phyloP scores from a whole-genome alignment of 2,888 invertebrate species.

The Limnephilus lunatus region DNA sequence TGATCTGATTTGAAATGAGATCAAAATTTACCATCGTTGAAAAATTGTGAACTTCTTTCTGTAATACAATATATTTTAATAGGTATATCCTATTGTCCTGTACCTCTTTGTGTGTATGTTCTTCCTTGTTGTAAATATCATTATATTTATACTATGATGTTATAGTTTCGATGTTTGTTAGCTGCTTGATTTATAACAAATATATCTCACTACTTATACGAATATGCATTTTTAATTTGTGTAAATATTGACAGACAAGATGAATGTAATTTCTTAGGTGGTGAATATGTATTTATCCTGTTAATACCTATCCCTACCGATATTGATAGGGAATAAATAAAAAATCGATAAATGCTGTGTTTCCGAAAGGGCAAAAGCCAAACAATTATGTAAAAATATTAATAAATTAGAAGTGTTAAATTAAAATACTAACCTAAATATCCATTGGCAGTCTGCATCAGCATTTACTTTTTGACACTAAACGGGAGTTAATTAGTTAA shows the following conservation, averaged over 20 bases:
- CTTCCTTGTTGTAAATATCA: slow-evolving; percentile 42
- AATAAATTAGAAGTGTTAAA: no score
- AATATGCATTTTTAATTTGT: background rate
- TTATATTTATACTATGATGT: slow-evolving; percentile 28
- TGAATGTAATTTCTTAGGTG: background rate
- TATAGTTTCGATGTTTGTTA: slow-evolving; percentile 52
- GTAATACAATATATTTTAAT: background rate
- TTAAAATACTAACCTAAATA: no score
- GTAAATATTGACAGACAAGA: background rate
- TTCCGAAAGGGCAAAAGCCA: no score
- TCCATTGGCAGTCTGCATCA: no score
- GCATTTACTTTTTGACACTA: no score
- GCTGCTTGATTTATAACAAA: slow-evolving; percentile 50
- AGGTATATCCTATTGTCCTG: background rate
- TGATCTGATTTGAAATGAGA: background rate
- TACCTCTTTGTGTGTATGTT: background rate
- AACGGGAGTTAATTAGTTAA: no score
- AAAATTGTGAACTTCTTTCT: background rate
- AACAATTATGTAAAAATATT: no score
- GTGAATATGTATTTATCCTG: background rate
- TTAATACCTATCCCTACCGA: no score
- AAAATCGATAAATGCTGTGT: no score
- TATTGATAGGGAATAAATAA: no score
- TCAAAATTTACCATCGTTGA: background rate
- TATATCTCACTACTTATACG: slow-evolving; percentile 22